Conservation (phyloP, 2,888 invertebrate genomes). For the Cephus pygmeus region DNA sequence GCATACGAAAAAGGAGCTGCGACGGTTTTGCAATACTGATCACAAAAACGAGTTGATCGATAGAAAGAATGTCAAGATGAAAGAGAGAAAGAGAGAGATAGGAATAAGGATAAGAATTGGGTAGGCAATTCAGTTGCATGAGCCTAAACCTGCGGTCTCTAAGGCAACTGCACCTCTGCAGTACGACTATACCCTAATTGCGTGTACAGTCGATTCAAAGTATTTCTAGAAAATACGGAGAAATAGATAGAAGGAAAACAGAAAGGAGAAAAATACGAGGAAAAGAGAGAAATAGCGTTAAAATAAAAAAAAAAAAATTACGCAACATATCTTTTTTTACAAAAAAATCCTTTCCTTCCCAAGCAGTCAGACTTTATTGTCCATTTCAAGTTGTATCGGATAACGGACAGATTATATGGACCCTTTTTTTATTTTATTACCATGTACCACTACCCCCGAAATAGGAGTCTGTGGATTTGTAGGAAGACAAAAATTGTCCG, state of each 20-base stretch:
- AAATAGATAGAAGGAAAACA: no score
- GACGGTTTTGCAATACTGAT: not conserved
- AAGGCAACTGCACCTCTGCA: no score
- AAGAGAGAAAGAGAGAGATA: not conserved
- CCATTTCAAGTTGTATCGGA: not conserved
- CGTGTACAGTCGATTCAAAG: no score
- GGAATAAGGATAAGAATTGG: no score
- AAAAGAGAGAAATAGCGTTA: not conserved
- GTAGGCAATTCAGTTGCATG: no score
- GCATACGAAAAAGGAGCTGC: not conserved
- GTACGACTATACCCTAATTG: no score
- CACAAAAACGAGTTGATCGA: not conserved
- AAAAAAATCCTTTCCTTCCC: not conserved
- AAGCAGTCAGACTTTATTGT: not conserved
- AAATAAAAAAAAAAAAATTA: no score
- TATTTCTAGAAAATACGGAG: accelerated
- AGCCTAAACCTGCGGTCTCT: no score
- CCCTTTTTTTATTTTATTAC: not conserved
- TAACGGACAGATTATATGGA: not conserved
- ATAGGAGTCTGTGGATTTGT: not conserved
- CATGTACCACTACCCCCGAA: not conserved
- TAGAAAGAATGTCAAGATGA: not conserved
- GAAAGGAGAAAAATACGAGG: accelerated
- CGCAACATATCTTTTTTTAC: not conserved
- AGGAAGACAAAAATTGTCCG: not conserved